Conservation (phyloP, 2,113 vertebrate species). For the Sebastes fasciatus region DNA sequence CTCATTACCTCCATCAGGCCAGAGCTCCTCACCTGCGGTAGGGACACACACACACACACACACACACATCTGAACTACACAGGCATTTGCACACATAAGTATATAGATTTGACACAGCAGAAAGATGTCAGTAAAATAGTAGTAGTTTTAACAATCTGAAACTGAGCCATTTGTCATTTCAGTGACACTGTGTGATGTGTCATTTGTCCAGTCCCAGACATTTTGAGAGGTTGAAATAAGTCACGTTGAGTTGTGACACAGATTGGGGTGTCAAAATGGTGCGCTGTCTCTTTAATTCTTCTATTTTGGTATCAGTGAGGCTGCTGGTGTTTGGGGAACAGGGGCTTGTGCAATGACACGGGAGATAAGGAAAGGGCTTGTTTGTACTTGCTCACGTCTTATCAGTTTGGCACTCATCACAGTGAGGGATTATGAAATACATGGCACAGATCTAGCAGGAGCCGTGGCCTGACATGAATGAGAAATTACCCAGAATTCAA, state of each 20-base stretch:
- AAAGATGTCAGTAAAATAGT: conserved; percentile 1
- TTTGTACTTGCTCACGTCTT: conserved; percentile 76
- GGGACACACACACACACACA: conserved; percentile 38
- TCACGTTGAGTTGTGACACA: conserved; percentile 16
- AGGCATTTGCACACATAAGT: neutral
- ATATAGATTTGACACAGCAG: neutral
- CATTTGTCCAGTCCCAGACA: conserved; percentile 8
- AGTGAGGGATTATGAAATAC: conserved; percentile 68
- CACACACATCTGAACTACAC: neutral
- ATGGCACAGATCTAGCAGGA: conserved; percentile 41
- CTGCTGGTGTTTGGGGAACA: conserved; percentile 57
- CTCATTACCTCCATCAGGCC: conserved; percentile 86
- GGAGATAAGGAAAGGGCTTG: conserved; percentile 69
- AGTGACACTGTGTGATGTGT: neutral
- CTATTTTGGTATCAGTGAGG: conserved; percentile 51
- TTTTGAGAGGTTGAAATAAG: conserved; percentile 29
- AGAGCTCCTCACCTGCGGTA: conserved; percentile 94
- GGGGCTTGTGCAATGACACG: conserved; percentile 69
- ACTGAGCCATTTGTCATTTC: neutral
- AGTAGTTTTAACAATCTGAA: neutral
- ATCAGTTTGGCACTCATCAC: conserved; percentile 71
- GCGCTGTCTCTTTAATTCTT: conserved; percentile 52
- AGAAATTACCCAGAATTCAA: conserved; percentile 34
- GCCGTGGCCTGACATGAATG: conserved; percentile 49
- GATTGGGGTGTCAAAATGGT: conserved; percentile 22